Conservation (phyloP, 2,888 invertebrate species). For the Tanaodytes sp. region DNA sequence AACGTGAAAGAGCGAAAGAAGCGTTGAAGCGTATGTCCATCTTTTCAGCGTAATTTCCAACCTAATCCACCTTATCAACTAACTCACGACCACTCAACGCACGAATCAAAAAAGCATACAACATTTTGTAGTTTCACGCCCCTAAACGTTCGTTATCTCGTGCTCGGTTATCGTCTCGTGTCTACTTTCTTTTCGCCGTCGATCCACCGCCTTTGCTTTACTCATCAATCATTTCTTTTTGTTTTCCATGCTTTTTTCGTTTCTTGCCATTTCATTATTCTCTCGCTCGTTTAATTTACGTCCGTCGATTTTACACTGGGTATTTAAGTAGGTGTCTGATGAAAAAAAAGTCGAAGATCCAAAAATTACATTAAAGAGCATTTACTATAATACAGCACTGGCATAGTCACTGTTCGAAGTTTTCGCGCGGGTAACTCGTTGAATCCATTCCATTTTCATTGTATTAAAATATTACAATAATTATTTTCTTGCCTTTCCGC, state of each 20-base stretch:
- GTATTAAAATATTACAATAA: slow-evolving; percentile 64
- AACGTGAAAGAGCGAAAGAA: slow-evolving; percentile 19
- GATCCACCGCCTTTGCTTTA: not conserved
- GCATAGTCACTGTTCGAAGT: slow-evolving; percentile 64
- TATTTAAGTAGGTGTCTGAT: slow-evolving; percentile 58
- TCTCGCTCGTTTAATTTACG: not conserved
- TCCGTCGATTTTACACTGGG: slow-evolving; percentile 19
- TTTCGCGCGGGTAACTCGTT: slow-evolving; percentile 50
- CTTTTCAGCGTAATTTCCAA: not conserved
- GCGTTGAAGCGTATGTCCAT: slow-evolving; percentile 30
- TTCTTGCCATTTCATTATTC: slow-evolving; percentile 9
- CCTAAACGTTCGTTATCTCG: slow-evolving; percentile 2
- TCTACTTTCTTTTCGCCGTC: not conserved
- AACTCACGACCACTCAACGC: slow-evolving; percentile 48
- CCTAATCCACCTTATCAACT: slow-evolving; percentile 50
- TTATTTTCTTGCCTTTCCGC: slow-evolving; percentile 52
- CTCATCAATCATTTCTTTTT: slow-evolving; percentile 5
- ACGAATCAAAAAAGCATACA: slow-evolving; percentile 49
- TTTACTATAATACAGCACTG: slow-evolving; percentile 69
- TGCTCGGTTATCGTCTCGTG: no score
- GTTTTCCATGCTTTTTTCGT: slow-evolving; percentile 5
- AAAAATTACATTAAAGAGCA: slow-evolving; percentile 63
- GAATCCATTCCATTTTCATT: slow-evolving; percentile 54
- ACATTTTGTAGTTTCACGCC: slow-evolving; percentile 17
- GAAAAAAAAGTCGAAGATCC: slow-evolving; percentile 60